A percentile compares a stretch with the other conserved stretches of the same genome.
These are phyloP conservation scores for Ascaphus truei DNA, from an alignment of 2,113 vertebrate species.

Conservation along the genomic window DNA sequence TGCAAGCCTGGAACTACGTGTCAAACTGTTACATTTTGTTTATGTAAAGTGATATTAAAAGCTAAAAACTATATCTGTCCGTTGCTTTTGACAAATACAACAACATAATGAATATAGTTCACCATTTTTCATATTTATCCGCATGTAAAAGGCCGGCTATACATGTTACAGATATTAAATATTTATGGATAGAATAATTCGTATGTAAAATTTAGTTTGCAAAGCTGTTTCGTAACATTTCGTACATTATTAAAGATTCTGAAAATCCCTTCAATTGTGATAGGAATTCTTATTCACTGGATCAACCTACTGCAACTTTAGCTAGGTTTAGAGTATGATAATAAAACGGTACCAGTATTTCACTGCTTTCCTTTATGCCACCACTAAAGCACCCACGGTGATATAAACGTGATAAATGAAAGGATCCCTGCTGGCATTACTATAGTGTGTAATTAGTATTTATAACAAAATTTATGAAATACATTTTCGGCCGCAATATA, in stretches of 20 bases:
- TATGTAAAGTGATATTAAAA: slow-evolving; percentile 99
- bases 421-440: slow-evolving; percentile 68
- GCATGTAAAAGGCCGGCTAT: slow-evolving; percentile 98
- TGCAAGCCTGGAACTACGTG: slow-evolving; percentile 98
- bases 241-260: slow-evolving; percentile 99
- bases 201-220: slow-evolving; percentile 99
- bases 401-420: slow-evolving; percentile 73
- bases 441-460: slow-evolving; percentile 74
- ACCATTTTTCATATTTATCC: slow-evolving; percentile 99
- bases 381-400: slow-evolving; percentile 54
- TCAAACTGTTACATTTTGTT: slow-evolving; percentile 95
- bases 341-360: slow-evolving; percentile 48
- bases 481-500: slow-evolving; percentile 71
- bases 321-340: slow-evolving; percentile 52
- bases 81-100: slow-evolving; percentile 93
- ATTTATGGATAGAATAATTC: slow-evolving; percentile 99
- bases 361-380: slow-evolving; percentile 61
- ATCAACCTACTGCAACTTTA: slow-evolving; percentile 63
- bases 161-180: slow-evolving; percentile 97
- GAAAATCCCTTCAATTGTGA: slow-evolving; percentile 80
- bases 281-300: slow-evolving; percentile 79
- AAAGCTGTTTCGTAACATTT: slow-evolving; percentile 99
- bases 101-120: slow-evolving; percentile 96
- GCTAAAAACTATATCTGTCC: slow-evolving; percentile 87
- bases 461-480: slow-evolving; percentile 76